These are phyloP conservation scores for Dicrurus megarhynchus DNA, from an alignment of 2,113 vertebrate genomes.

Conservation along the genomic window DNA sequence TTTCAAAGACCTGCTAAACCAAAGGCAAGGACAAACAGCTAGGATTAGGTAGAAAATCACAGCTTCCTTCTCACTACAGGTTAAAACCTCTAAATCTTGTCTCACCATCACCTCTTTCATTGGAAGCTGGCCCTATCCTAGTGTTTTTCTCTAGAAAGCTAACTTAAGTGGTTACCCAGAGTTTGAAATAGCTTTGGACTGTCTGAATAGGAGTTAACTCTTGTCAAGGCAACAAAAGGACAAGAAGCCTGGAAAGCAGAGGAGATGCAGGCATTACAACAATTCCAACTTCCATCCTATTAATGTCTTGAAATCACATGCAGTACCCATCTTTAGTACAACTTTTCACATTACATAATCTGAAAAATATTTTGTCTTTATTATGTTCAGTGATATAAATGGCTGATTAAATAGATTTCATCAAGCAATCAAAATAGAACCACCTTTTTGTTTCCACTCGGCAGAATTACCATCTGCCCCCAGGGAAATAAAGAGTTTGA, in stretches of 20 bases:
- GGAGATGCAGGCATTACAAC: background rate
- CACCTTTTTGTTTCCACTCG: conserved; percentile 32
- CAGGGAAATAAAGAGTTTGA: conserved; percentile 26
- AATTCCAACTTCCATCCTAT: background rate
- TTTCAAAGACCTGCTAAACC: background rate
- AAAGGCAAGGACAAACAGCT: background rate
- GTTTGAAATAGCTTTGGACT: background rate
- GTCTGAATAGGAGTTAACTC: background rate
- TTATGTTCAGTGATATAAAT: background rate
- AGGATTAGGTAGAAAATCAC: background rate
- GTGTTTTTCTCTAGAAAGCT: background rate
- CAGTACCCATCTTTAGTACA: background rate
- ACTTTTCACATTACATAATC: background rate
- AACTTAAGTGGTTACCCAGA: background rate
- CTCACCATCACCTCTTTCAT: background rate
- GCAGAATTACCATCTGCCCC: background rate
- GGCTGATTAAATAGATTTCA: conserved; percentile 19
- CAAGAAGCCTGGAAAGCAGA: background rate
- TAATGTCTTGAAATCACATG: background rate
- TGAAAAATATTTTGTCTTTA: conserved; percentile 35
- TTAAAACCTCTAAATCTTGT: background rate
- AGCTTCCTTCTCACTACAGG: background rate
- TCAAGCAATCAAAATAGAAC: background rate
- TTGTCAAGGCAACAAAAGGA: background rate
- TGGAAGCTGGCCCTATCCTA: background rate